Conservation (phyloP, 2,797 vertebrate species). For the Sciurus carolinensis region DNA sequence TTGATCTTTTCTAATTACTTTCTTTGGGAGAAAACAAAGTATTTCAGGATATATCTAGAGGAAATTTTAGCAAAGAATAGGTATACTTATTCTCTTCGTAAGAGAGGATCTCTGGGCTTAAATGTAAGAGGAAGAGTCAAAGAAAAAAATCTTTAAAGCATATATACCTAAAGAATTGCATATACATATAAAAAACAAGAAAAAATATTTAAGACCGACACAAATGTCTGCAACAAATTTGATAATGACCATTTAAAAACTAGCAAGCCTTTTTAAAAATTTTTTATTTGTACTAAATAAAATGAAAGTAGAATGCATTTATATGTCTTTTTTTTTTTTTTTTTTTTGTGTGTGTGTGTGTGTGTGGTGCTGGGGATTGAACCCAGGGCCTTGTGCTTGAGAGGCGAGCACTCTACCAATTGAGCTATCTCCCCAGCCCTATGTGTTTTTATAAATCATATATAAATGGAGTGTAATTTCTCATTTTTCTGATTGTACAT, state of each 20-base stretch:
- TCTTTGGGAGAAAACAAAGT: not conserved
- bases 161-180: not conserved
- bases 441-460: too few species aligned
- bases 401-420: too few species aligned
- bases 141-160: not conserved
- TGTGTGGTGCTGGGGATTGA: too few species aligned
- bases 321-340: too few species aligned
- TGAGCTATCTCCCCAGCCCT: too few species aligned
- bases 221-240: not conserved
- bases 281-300: too few species aligned
- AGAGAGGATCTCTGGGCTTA: not conserved
- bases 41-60: not conserved
- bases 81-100: not conserved
- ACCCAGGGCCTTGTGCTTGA: too few species aligned
- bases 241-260: not conserved
- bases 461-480: too few species aligned
- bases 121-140: not conserved
- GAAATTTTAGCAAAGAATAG: not conserved
- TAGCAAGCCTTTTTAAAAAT: not conserved
- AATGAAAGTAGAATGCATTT: too few species aligned
- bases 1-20: not conserved
- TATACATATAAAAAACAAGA: not conserved
- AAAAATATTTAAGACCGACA: not conserved
- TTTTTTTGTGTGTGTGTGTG: too few species aligned
- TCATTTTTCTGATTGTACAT: too few species aligned